These are phyloP conservation scores for Abrostola tripartita DNA, from an alignment of 2,888 invertebrate genomes.

Conservation along the genomic window DNA sequence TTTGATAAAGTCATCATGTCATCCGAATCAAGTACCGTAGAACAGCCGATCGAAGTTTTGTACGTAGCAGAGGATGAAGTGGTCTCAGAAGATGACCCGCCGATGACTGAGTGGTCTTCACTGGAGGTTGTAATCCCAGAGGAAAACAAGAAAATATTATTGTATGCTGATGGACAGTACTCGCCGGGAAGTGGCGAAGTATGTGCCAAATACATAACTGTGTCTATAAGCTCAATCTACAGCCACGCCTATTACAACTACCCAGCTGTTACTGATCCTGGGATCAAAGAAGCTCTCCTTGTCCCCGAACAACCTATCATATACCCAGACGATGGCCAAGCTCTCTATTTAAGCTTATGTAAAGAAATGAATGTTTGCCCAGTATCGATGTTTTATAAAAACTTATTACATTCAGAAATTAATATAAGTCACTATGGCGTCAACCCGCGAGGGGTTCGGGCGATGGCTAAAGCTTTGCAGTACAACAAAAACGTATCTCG, in stretches of 20 bases:
- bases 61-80: constrained; percentile 31
- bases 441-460: constrained; percentile 58
- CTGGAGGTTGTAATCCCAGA: constrained; percentile 39
- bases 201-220: constrained; percentile 60
- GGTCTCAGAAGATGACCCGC: constrained; percentile 57
- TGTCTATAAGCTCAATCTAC: constrained; percentile 62
- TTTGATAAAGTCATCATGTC: constrained; percentile 22
- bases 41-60: constrained; percentile 9
- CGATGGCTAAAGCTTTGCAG: constrained; percentile 66
- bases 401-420: constrained; percentile 58
- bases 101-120: constrained; percentile 66
- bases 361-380: constrained; percentile 62
- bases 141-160: constrained; percentile 55
- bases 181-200: constrained; percentile 64
- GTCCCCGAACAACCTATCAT: constrained; percentile 48
- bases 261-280: constrained; percentile 66
- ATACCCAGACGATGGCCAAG: constrained; percentile 63
- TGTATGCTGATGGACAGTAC: constrained; percentile 54
- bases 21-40: not conserved
- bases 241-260: constrained; percentile 63
- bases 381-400: constrained; percentile 62
- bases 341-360: constrained; percentile 64
- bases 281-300: constrained; percentile 62
- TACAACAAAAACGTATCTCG: constrained; percentile 61
- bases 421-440: constrained; percentile 67